A percentile compares a stretch with the other conserved stretches of the same genome.
Evolutionary conservation across 2,113 vertebrate species (phyloP).

Genomic region (Salminus brasiliensis): DNA sequence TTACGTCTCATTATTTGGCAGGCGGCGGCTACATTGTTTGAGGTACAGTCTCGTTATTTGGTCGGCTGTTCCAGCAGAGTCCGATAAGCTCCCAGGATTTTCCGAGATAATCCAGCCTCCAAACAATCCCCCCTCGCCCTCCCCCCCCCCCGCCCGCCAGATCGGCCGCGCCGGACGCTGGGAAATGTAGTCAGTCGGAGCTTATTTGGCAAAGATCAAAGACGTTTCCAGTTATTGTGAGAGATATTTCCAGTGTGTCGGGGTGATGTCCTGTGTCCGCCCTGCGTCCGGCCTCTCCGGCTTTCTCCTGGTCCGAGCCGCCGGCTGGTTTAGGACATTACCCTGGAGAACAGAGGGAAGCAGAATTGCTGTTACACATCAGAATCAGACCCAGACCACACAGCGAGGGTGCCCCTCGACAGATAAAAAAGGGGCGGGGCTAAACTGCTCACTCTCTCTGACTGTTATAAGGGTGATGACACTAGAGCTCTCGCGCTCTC

Average conservation of each 20-base stretch:
- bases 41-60: too few relatives aligned
- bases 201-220: slow-evolving; percentile 45
- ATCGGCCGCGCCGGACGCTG: slow-evolving; percentile 36
- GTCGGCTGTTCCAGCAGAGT: slow-evolving; percentile 5
- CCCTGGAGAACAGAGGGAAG: slow-evolving; percentile 32
- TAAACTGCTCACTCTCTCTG: too few relatives aligned
- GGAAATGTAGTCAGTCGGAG: slow-evolving; percentile 52
- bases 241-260: slow-evolving; percentile 52
- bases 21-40: slow-evolving; percentile 2
- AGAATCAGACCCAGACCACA: too few relatives aligned
- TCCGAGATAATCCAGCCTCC: slow-evolving; percentile 11
- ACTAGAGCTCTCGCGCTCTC: too few relatives aligned
- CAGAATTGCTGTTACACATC: slow-evolving; percentile 6
- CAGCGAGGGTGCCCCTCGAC: too few relatives aligned
- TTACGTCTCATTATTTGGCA: slow-evolving; percentile 24
- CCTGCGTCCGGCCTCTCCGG: slow-evolving; percentile 25
- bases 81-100: slow-evolving; percentile 34
- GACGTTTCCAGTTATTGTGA: slow-evolving; percentile 57
- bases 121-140: not conserved
- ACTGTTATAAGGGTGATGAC: too few relatives aligned
- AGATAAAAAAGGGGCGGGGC: too few relatives aligned
- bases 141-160: not conserved
- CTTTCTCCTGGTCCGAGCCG: slow-evolving; percentile 30
- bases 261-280: slow-evolving; percentile 38
- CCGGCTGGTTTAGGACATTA: slow-evolving; percentile 50